These are phyloP conservation scores for Lemur catta DNA, from an alignment of 2,797 vertebrate genomes.

Conservation along the genomic window DNA sequence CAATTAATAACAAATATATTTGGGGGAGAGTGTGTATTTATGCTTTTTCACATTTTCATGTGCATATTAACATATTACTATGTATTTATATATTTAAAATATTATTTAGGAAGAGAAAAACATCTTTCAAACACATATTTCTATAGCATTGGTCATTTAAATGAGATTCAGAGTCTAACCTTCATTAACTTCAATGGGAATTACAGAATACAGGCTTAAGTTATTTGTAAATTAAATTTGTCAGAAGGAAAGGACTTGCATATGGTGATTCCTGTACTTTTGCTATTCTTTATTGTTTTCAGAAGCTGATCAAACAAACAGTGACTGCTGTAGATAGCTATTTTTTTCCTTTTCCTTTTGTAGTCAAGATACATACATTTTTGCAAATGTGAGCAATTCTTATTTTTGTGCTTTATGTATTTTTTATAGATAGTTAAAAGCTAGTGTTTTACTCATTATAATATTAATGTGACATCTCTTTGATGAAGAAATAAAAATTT, in stretches of 20 bases:
- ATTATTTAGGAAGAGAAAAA: neutral
- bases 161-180: neutral
- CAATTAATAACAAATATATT: neutral
- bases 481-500: slow-evolving; percentile 52
- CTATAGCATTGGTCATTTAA: neutral
- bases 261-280: neutral
- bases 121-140: neutral
- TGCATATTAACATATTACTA: neutral
- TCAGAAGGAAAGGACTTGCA: neutral
- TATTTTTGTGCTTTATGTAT: neutral
- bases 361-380: neutral
- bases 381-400: neutral
- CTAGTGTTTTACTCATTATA: neutral
- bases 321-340: neutral
- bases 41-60: neutral
- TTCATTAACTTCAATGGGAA: neutral
- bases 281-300: neutral
- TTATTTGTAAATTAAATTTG: slow-evolving; percentile 21
- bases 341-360: neutral
- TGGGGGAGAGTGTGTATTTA: neutral
- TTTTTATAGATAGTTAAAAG: neutral
- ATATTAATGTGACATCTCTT: neutral
- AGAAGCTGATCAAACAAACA: neutral
- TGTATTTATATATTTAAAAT: neutral
- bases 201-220: neutral